phyloP scores from a whole-genome alignment of 2,888 invertebrate species.

The Amphipyra tragopoginis region DNA sequence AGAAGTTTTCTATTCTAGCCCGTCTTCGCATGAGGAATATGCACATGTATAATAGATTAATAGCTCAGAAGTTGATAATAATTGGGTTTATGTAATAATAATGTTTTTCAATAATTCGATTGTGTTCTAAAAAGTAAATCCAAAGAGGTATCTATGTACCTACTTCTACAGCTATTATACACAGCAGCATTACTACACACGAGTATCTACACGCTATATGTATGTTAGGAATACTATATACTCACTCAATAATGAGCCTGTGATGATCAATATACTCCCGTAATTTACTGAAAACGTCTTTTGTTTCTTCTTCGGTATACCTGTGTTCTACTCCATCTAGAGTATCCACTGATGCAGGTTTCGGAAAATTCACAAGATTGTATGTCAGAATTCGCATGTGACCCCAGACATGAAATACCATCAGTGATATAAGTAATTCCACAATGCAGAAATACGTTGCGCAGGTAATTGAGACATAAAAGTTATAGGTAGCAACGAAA shows the following conservation, averaged over 20 bases:
- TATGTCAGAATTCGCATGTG: conserved; percentile 29
- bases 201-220: too few species aligned
- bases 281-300: conserved; percentile 9
- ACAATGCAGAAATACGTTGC: conserved; percentile 16
- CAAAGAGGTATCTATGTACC: too few species aligned
- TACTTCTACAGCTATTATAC: too few species aligned
- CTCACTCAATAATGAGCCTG: conserved; percentile 36
- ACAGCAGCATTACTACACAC: too few species aligned
- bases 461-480: background rate
- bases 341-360: conserved; percentile 15
- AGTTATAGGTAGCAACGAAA: background rate
- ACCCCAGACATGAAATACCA: conserved; percentile 42
- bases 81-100: too few species aligned
- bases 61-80: too few species aligned
- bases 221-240: background rate
- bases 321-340: background rate
- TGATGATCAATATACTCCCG: conserved; percentile 26
- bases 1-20: too few species aligned
- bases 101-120: too few species aligned
- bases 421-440: conserved; percentile 19
- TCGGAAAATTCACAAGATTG: conserved; percentile 28
- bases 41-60: too few species aligned
- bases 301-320: conserved; percentile 28
- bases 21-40: too few species aligned
- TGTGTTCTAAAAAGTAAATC: too few species aligned